Conservation (phyloP, 2,797 vertebrate species). For the Gymnothorax javanicus region DNA sequence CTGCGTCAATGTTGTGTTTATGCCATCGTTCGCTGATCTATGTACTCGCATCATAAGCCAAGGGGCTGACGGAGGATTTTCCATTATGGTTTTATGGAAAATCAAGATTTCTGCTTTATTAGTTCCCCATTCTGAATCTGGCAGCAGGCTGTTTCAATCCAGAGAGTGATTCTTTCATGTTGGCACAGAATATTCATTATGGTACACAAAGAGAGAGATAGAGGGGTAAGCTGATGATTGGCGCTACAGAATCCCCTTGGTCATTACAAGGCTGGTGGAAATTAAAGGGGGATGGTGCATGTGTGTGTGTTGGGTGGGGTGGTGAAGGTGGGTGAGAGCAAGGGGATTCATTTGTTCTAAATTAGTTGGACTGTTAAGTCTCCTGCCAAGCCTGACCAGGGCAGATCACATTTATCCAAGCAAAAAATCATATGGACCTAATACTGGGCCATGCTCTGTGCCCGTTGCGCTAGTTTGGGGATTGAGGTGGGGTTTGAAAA, state of each 20-base stretch:
- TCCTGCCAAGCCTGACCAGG: background rate
- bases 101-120: background rate
- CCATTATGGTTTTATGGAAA: background rate
- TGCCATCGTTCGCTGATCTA: background rate
- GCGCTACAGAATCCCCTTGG: background rate
- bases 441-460: background rate
- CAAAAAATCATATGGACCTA: background rate
- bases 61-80: background rate
- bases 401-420: background rate
- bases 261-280: slow-evolving; percentile 10
- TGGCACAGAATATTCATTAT: slow-evolving; percentile 44
- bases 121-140: background rate
- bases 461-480: background rate
- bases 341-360: background rate
- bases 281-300: slow-evolving; percentile 37
- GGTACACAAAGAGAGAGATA: slow-evolving; percentile 21
- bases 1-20: background rate
- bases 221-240: background rate
- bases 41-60: background rate
- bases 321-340: slow-evolving; percentile 5
- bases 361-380: background rate
- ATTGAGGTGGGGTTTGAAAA: background rate
- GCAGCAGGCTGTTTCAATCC: background rate
- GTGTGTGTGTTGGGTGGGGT: slow-evolving; percentile 14
- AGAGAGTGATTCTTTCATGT: slow-evolving; percentile 43